Conservation (phyloP, 2,797 vertebrate species). For the Valencia hispanica region DNA sequence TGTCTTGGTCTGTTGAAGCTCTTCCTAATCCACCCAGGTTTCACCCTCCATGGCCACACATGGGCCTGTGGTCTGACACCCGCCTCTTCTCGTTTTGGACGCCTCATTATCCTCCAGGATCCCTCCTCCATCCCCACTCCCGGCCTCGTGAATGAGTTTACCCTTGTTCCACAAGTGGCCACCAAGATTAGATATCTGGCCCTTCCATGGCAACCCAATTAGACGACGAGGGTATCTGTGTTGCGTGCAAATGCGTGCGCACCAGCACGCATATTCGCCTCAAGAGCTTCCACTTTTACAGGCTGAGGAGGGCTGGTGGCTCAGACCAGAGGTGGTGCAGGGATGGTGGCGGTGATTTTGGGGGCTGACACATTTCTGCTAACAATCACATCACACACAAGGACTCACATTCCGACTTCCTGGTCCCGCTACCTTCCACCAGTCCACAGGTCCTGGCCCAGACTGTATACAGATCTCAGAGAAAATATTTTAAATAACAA, state of each 20-base stretch:
- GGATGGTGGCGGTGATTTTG: slow-evolving; percentile 61
- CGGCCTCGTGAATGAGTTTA: slow-evolving; percentile 62
- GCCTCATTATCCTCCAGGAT: slow-evolving; percentile 20
- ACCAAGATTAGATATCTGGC: slow-evolving; percentile 76
- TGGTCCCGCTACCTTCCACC: slow-evolving; percentile 66
- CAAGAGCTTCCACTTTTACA: slow-evolving; percentile 62
- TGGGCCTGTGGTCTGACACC: slow-evolving; percentile 60
- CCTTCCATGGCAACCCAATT: slow-evolving; percentile 51
- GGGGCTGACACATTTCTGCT: slow-evolving; percentile 92
- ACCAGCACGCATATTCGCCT: slow-evolving; percentile 28
- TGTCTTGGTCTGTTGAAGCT: slow-evolving; percentile 18
- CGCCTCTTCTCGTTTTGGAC: slow-evolving; percentile 23
- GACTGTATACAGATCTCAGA: slow-evolving; percentile 10
- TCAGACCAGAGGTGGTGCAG: slow-evolving; percentile 44
- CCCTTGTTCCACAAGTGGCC: slow-evolving; percentile 74
- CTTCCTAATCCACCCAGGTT: slow-evolving; percentile 44
- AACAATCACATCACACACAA: slow-evolving; percentile 98
- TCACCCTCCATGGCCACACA: slow-evolving; percentile 62
- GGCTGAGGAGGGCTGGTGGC: slow-evolving; percentile 62
- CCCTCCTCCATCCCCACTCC: slow-evolving; percentile 26
- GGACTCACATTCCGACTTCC: slow-evolving; percentile 90
- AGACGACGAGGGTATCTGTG: neutral
- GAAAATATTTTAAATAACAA: neutral
- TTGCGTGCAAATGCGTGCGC: neutral
- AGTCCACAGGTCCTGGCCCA: slow-evolving; percentile 38